A percentile compares a stretch with the other conserved stretches of the same genome.
These are phyloP conservation scores for Uloborus diversus DNA, from an alignment of 1,140 invertebrate genomes.

Conservation along the genomic window DNA sequence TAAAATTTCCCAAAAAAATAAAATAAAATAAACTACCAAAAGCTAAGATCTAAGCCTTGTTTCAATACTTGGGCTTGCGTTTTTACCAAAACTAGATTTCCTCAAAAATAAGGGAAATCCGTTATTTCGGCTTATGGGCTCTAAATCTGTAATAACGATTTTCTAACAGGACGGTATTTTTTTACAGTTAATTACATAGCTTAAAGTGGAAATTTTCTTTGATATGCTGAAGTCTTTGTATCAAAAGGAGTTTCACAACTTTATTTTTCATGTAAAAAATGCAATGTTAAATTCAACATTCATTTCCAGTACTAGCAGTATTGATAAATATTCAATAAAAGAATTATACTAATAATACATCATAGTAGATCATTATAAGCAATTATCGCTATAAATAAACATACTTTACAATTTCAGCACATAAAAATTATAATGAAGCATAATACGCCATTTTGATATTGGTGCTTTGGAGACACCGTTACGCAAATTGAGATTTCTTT, in stretches of 20 bases:
- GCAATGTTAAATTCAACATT: background rate
- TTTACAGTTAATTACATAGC: background rate
- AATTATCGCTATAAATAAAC: no score
- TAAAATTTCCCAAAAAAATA: constrained; percentile 13
- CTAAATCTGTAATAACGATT: constrained; percentile 24
- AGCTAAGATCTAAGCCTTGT: constrained; percentile 21
- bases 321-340: constrained; percentile 10
- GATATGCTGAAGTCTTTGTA: background rate
- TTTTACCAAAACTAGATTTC: constrained; percentile 22
- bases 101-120: background rate
- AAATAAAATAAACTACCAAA: constrained; percentile 2
- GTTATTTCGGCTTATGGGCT: constrained; percentile 23
- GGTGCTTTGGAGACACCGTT: no score
- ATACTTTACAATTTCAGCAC: no score
- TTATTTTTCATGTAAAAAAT: background rate
- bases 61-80: constrained; percentile 38
- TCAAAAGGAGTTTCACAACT: background rate
- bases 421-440: no score
- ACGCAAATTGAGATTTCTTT: no score
- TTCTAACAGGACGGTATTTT: constrained; percentile 45
- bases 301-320: background rate
- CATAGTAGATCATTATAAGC: no score
- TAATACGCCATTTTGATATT: no score
- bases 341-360: constrained; percentile 22
- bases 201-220: background rate